Conservation (phyloP, 2,888 invertebrate genomes). For the Papilio elwesi region DNA sequence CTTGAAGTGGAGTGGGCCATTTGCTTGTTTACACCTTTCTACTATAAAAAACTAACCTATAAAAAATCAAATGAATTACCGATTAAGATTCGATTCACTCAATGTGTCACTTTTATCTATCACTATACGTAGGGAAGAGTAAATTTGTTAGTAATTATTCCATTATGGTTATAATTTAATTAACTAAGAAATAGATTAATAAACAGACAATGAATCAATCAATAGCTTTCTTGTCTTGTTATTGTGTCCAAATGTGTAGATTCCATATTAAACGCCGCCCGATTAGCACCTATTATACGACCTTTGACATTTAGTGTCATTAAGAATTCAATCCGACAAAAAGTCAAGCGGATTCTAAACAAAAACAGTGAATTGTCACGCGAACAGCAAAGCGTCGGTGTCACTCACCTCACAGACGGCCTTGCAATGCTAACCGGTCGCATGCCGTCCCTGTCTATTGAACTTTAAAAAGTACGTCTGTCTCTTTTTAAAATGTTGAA, state of each 20-base stretch:
- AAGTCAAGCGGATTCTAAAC: slow-evolving; percentile 20
- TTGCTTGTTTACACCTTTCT: too few species aligned
- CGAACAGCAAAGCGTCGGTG: slow-evolving; percentile 63
- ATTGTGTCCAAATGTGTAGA: background rate
- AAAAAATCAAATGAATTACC: too few species aligned
- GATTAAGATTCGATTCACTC: too few species aligned
- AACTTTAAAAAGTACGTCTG: slow-evolving; percentile 46
- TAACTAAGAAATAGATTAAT: too few species aligned
- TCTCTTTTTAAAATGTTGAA: slow-evolving; percentile 51
- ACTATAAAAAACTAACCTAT: too few species aligned
- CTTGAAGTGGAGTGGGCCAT: too few species aligned
- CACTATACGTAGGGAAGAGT: too few species aligned
- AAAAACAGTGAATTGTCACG: slow-evolving; percentile 63
- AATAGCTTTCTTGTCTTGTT: background rate
- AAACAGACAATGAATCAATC: too few species aligned
- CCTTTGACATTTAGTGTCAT: slow-evolving; percentile 24
- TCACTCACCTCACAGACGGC: slow-evolving; percentile 79
- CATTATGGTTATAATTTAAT: too few species aligned
- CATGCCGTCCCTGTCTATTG: slow-evolving; percentile 56
- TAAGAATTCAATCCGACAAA: slow-evolving; percentile 15
- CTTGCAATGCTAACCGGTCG: slow-evolving; percentile 84
- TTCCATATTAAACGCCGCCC: background rate
- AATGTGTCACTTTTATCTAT: too few species aligned
- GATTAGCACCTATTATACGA: slow-evolving; percentile 3
- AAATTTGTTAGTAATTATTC: too few species aligned